Evolutionary conservation across 2,888 invertebrate genomes (phyloP).

Genomic region (Hoplodrina blanda): DNA sequence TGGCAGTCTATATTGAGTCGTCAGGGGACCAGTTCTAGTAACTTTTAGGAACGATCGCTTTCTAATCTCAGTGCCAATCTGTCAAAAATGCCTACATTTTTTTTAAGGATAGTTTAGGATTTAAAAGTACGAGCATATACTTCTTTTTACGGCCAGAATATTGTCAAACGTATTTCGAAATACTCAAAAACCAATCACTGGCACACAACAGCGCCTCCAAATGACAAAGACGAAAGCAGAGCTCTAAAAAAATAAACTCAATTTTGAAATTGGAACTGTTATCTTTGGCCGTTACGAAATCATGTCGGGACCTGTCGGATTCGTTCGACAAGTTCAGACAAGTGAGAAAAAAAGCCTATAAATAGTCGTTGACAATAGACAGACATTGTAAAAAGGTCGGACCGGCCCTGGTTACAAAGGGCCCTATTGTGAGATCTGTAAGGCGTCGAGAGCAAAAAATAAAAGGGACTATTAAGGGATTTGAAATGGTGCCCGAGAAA

Average conservation of each 20-base stretch:
- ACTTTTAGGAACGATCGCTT: no score
- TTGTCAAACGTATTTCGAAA: background rate
- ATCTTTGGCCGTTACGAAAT: conserved; percentile 59
- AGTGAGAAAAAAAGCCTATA: conserved; percentile 60
- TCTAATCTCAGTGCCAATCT: no score
- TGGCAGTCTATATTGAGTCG: no score
- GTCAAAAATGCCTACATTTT: background rate
- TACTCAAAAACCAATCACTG: conserved; percentile 40
- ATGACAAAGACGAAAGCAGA: conserved; percentile 35
- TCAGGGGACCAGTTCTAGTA: no score
- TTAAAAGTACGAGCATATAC: background rate
- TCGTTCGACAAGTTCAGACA: conserved; percentile 59
- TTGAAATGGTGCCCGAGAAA: conserved; percentile 64
- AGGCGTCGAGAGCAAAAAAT: conserved; percentile 61
- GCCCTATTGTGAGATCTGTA: conserved; percentile 55
- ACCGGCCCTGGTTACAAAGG: conserved; percentile 52
- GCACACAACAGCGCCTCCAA: conserved; percentile 26
- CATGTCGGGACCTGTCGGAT: conserved; percentile 63
- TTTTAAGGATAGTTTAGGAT: background rate
- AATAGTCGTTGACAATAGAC: conserved; percentile 59
- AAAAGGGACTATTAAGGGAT: conserved; percentile 61
- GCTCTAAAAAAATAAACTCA: conserved; percentile 44
- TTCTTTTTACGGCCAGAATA: background rate
- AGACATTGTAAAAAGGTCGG: conserved; percentile 57
- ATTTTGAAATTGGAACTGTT: conserved; percentile 59